Evolutionary conservation across 2,888 invertebrate species (phyloP).

Genomic region (Dolomedes plantarius): DNA sequence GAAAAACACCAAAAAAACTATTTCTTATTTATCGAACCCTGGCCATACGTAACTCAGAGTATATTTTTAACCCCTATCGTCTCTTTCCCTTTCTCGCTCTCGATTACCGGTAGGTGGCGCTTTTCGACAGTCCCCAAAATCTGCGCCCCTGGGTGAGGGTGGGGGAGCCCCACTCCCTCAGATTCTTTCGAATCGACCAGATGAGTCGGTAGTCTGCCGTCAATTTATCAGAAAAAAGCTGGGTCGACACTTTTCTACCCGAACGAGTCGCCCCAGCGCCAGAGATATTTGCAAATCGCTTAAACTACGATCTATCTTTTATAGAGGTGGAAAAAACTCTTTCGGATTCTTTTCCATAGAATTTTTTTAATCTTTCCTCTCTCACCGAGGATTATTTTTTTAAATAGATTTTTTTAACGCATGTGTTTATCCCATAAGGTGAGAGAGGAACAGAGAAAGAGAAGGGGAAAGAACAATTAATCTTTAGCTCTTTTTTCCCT

Average conservation of each 20-base stretch:
- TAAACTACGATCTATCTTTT: constrained; percentile 72
- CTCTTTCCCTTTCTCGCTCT: background rate
- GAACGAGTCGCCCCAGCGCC: constrained; percentile 37
- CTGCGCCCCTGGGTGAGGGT: constrained; percentile 8
- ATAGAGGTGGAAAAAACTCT: constrained; percentile 50
- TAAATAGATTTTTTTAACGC: constrained; percentile 52
- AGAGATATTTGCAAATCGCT: constrained; percentile 72
- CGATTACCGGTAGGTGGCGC: constrained; percentile 41
- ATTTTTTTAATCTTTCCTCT: constrained; percentile 28
- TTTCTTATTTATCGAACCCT: too few species aligned
- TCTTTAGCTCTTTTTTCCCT: constrained; percentile 59
- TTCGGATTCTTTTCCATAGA: constrained; percentile 7
- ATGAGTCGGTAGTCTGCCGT: constrained; percentile 61
- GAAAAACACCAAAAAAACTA: too few species aligned
- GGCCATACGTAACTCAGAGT: too few species aligned
- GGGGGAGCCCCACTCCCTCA: constrained; percentile 17
- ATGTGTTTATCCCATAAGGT: constrained; percentile 28
- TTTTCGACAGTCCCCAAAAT: background rate
- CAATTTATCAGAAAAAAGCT: constrained; percentile 71
- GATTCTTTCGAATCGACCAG: constrained; percentile 46
- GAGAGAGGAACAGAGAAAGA: too few species aligned
- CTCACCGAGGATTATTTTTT: constrained; percentile 50
- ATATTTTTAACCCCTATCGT: too few species aligned
- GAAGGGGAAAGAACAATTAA: constrained; percentile 50
- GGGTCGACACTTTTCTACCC: constrained; percentile 68